A percentile compares a stretch with the other conserved stretches of the same genome.
phyloP scores from a whole-genome alignment of 1,140 invertebrate species.

The Drosophila tristis region DNA sequence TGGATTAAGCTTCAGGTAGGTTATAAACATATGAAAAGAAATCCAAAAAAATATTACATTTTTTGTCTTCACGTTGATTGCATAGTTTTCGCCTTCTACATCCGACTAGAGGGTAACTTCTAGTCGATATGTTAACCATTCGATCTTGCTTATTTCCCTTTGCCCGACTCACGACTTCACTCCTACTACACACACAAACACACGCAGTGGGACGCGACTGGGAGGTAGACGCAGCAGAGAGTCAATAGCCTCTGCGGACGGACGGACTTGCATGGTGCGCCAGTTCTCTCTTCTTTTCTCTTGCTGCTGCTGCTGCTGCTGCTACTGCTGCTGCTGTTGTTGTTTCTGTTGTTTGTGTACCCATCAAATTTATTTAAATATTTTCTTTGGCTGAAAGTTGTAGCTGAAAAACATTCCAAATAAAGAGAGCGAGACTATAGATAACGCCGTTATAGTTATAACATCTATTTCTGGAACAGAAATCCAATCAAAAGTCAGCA shows the following conservation, averaged over 20 bases:
- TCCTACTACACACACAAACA: slow-evolving; percentile 51
- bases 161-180: slow-evolving; percentile 60
- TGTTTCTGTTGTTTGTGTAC: slow-evolving; percentile 47
- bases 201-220: slow-evolving; percentile 4
- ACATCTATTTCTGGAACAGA: slow-evolving; percentile 40
- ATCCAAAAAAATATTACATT: no score
- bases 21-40: no score
- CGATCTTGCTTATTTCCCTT: slow-evolving; percentile 45
- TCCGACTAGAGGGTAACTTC: neutral
- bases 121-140: slow-evolving; percentile 1
- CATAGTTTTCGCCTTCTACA: neutral
- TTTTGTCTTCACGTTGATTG: no score
- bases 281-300: neutral
- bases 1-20: no score
- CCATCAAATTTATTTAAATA: slow-evolving; percentile 78
- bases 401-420: no score
- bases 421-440: slow-evolving; percentile 7
- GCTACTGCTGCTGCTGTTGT: slow-evolving; percentile 2
- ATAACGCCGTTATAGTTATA: slow-evolving; percentile 52
- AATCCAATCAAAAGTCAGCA: neutral
- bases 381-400: slow-evolving; percentile 34
- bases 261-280: neutral
- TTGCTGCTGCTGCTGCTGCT: neutral
- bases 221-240: slow-evolving; percentile 11
- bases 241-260: neutral